Percentiles rank a stretch among this genome's conserved stretches.
Conservation (phyloP, 2,797 vertebrate species). For the Pyrocephalus nanus region DNA sequence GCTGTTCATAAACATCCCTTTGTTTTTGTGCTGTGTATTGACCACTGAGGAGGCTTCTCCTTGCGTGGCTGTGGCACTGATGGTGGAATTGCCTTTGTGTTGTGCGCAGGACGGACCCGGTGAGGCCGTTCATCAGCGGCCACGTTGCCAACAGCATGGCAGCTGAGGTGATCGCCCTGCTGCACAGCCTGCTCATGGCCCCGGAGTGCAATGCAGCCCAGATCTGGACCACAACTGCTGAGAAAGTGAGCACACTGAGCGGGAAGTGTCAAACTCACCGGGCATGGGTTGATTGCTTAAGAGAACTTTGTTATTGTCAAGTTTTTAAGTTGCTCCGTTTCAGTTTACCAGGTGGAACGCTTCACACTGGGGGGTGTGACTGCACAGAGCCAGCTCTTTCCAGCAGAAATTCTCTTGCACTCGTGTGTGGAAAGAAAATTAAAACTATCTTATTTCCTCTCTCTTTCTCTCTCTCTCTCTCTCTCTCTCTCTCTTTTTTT, state of each 20-base stretch:
- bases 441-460: neutral
- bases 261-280: neutral
- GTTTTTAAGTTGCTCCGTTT: neutral
- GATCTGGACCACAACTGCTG: constrained; percentile 97
- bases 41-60: neutral
- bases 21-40: neutral
- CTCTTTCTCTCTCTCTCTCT: no score
- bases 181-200: constrained; percentile 95
- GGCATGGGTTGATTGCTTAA: neutral
- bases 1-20: neutral
- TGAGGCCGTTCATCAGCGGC: constrained; percentile 96
- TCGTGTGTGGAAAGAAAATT: neutral
- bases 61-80: neutral
- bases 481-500: no score
- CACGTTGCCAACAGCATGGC: constrained; percentile 99
- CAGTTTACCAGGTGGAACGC: fast-evolving
- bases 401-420: neutral
- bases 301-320: neutral
- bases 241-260: constrained; percentile 84
- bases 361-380: neutral
- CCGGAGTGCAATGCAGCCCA: constrained; percentile 97
- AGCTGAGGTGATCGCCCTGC: constrained; percentile 94
- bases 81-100: neutral
- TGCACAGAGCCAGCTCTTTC: neutral
- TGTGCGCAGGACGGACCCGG: constrained; percentile 86